phyloP scores from a whole-genome alignment of 2,113 vertebrate genomes.

The Callopanchax toddi region DNA sequence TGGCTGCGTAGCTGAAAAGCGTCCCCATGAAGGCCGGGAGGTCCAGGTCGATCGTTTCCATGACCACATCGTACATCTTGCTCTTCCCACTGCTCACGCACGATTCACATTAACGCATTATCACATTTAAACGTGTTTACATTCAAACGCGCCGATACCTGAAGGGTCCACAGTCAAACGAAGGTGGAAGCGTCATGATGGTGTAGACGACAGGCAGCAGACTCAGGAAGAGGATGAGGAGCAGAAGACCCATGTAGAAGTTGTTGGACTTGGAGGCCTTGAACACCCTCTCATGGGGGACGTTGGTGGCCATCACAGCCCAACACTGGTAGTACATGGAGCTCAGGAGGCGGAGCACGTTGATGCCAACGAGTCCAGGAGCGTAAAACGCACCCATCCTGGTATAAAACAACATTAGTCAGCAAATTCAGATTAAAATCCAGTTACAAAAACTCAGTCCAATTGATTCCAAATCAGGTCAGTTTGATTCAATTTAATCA shows the following conservation, averaged over 20 bases:
- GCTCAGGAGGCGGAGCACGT: constrained; percentile 93
- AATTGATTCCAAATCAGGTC: neutral
- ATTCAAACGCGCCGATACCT: constrained; percentile 65
- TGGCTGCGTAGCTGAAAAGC: constrained; percentile 91
- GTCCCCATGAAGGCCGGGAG: constrained; percentile 93
- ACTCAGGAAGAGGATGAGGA: constrained; percentile 96
- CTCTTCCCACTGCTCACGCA: constrained; percentile 84
- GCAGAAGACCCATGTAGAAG: constrained; percentile 97
- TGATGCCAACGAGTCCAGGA: constrained; percentile 95
- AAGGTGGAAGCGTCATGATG: constrained; percentile 95
- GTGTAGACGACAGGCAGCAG: constrained; percentile 96
- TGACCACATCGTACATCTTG: constrained; percentile 95
- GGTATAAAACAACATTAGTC: neutral
- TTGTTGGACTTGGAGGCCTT: constrained; percentile 98
- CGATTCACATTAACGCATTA: neutral
- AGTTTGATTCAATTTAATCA: neutral
- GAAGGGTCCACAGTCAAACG: constrained; percentile 96
- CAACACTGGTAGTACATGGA: constrained; percentile 99
- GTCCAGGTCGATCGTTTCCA: constrained; percentile 92
- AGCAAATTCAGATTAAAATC: too few species aligned
- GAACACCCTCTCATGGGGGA: constrained; percentile 95
- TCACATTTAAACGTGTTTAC: too few species aligned
- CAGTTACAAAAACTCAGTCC: too few species aligned
- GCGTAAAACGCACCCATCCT: constrained; percentile 99
- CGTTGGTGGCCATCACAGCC: constrained; percentile 98